These are phyloP conservation scores for Lasioglossum pauxillum DNA, from an alignment of 2,888 invertebrate species.

Conservation along the genomic window DNA sequence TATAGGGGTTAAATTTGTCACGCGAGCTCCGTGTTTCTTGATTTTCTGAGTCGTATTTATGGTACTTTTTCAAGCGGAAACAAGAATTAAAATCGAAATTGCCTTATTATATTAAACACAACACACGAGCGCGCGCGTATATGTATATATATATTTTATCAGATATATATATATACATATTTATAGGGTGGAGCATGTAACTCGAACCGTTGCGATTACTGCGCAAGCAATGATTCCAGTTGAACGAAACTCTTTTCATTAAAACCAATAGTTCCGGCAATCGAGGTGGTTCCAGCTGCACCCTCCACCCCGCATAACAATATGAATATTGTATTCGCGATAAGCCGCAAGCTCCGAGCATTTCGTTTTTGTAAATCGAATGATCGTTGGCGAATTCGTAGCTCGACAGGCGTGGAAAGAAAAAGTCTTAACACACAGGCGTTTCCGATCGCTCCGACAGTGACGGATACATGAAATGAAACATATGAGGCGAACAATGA, in stretches of 20 bases:
- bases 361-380: background rate
- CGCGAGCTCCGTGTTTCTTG: conserved; percentile 37
- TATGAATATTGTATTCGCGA: conserved; percentile 4
- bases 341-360: background rate
- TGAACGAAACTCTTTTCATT: background rate
- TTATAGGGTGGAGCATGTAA: background rate
- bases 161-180: background rate
- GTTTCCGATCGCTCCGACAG: conserved; percentile 8
- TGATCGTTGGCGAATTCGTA: background rate
- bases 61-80: conserved; percentile 15
- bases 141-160: too few relatives aligned
- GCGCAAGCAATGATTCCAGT: background rate
- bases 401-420: background rate
- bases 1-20: conserved; percentile 73
- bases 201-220: background rate
- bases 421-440: background rate
- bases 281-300: background rate
- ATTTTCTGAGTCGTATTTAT: conserved; percentile 16
- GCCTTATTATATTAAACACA: conserved; percentile 25
- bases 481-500: background rate
- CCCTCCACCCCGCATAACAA: background rate
- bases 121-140: conserved; percentile 1
- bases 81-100: conserved; percentile 13
- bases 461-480: background rate
- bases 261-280: background rate